Conservation (phyloP, 2,888 invertebrate genomes). For the Linnaemya vulpina region DNA sequence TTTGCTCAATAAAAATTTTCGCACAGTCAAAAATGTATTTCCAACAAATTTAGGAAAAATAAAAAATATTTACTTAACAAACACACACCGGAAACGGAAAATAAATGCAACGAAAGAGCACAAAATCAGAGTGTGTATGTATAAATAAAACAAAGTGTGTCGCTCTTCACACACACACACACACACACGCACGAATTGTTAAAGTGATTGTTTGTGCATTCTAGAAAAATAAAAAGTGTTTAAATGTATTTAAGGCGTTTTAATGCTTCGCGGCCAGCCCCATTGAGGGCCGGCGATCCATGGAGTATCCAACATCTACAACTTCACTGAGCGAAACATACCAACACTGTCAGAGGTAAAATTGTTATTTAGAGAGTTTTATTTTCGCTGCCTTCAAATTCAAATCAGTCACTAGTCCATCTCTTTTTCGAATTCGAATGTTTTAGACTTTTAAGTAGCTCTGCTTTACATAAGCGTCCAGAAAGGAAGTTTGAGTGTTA, state of each 20-base stretch:
- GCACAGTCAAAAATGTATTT: background rate
- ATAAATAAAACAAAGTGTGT: conserved; percentile 8
- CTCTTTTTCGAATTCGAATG: background rate
- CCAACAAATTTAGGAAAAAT: conserved; percentile 15
- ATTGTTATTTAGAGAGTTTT: background rate
- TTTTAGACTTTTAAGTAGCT: background rate
- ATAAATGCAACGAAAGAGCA: conserved; percentile 9
- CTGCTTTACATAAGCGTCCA: no score
- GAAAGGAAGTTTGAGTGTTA: background rate
- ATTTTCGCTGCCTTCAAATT: background rate
- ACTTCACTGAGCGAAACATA: conserved; percentile 77
- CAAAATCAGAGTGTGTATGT: conserved; percentile 1
- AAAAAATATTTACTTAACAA: conserved; percentile 4
- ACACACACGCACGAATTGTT: background rate
- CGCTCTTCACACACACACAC: background rate
- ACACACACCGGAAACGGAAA: conserved; percentile 40
- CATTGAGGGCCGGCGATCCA: conserved; percentile 83
- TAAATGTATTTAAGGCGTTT: conserved; percentile 83
- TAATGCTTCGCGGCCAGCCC: conserved; percentile 82
- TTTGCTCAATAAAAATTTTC: conserved; percentile 10
- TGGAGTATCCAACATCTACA: conserved; percentile 82
- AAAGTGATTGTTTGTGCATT: conserved; percentile 62
- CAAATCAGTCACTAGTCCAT: background rate
- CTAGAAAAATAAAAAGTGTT: conserved; percentile 76
- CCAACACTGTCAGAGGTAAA: conserved; percentile 41